Base-by-base conservation (phyloP, 2,113 vertebrate species). In the Charina bottae region DNA sequence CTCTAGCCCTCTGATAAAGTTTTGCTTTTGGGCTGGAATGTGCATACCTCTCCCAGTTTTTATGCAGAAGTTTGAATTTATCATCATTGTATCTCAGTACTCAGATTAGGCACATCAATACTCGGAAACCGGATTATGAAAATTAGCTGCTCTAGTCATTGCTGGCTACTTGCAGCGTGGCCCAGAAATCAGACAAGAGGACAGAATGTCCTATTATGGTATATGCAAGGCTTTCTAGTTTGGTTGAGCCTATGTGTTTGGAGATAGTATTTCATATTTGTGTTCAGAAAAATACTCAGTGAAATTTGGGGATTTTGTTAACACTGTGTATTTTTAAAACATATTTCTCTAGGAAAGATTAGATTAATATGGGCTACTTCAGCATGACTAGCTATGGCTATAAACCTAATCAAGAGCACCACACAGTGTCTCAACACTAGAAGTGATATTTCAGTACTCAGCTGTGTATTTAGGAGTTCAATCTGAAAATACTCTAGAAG, bases 361-460 rank as follows among this genome's bases (percentile, higher is more conserved):
- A 55, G n/a, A 37, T 21, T 64, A 21, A 13, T 42, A 3, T 42
- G n/a, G 56, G 21, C 12, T 62, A 59, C 54, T 89, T 33, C n/a
- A 62, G 4, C 3, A 4, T 72, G 17, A 37, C n/a, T 8, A 54
- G 13, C 33, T 46, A 64, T 23, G 21, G 55, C 55, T 60, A 54
- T 83, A 88, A 89, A 60, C n/a, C 28, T 92, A 59, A 89, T 46
- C 87, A 92, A 92, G 87, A 92, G 87, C 91, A 28, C 91, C 91
- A 89, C 91, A 85, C 58, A 85, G 91, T 64, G 91, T 42, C 72
- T 64, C 87, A 89, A 62, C 7, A 21, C 12, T 28, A 24, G 56
- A 64, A 92, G 10, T 92, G 87, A 26, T 46, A 64, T 62, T 54
- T 46, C 11, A 21, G 13, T 0, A 37, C 85, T 37, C 28, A 37